Evolutionary conservation across 2,113 vertebrate genomes (phyloP).

Genomic region (Entelurus aequoreus): DNA sequence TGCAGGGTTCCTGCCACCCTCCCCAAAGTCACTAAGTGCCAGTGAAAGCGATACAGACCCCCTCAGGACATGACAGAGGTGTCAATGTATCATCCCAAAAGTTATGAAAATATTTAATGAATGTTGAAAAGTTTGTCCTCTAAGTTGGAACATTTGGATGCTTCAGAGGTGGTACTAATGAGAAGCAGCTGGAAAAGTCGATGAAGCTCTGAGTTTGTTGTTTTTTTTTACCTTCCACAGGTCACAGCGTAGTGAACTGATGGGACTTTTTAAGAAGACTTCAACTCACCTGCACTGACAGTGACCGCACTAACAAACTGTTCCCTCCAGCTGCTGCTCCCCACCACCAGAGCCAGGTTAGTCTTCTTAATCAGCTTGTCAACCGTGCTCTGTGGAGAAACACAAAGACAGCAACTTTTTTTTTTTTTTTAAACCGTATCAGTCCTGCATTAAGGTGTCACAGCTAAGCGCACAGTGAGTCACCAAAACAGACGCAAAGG

Average conservation of each 20-base stretch:
- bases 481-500: constrained; percentile 24
- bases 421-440: neutral
- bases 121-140: no score
- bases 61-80: no score
- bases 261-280: constrained; percentile 14
- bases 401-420: neutral
- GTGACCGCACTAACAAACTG: constrained; percentile 83
- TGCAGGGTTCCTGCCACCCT: no score
- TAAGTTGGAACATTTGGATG: neutral
- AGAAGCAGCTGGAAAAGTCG: constrained; percentile 18
- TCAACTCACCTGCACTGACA: constrained; percentile 77
- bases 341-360: constrained; percentile 80
- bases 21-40: no score
- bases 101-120: no score
- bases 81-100: no score
- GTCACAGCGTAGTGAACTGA: constrained; percentile 24
- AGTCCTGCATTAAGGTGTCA: constrained; percentile 10
- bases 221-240: constrained; percentile 15
- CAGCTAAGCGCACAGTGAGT: constrained; percentile 20
- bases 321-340: constrained; percentile 82
- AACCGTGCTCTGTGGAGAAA: constrained; percentile 72
- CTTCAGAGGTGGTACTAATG: neutral
- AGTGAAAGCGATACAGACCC: no score
- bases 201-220: constrained; percentile 2
- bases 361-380: constrained; percentile 85